Percentiles rank a stretch among this genome's conserved stretches.
Conservation (phyloP, 2,888 invertebrate species). For the Punctoribates punctum region DNA sequence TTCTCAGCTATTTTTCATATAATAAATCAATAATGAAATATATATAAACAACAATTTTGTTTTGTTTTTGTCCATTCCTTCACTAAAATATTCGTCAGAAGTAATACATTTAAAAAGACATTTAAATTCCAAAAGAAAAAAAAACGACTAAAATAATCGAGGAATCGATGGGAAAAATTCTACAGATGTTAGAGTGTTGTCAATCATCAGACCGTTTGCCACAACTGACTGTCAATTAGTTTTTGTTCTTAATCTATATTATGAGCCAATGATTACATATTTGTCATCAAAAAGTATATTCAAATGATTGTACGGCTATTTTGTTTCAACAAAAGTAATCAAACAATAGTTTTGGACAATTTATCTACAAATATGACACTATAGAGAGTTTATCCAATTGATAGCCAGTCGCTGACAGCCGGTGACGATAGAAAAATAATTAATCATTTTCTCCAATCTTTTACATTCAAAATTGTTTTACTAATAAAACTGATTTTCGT, state of each 20-base stretch:
- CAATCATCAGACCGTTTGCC: slow-evolving; percentile 14
- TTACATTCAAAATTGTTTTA: slow-evolving; percentile 23
- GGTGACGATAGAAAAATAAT: slow-evolving; percentile 29
- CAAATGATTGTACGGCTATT: slow-evolving; percentile 29
- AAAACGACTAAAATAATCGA: neutral
- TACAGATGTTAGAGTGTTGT: slow-evolving; percentile 15
- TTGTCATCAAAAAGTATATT: neutral
- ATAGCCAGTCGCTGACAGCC: slow-evolving; percentile 13
- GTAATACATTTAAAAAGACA: slow-evolving; percentile 25
- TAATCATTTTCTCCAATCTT: neutral
- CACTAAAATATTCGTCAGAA: slow-evolving; percentile 11
- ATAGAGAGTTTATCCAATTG: neutral
- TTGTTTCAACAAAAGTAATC: neutral
- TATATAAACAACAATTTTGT: slow-evolving; percentile 31
- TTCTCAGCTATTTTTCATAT: neutral
- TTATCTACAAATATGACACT: neutral
- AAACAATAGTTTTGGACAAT: neutral
- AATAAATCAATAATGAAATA: slow-evolving; percentile 19
- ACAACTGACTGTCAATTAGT: slow-evolving; percentile 19
- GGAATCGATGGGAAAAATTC: neutral
- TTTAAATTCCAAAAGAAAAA: neutral
- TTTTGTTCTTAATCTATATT: neutral
- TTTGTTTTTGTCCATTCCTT: neutral
- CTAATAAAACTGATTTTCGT: slow-evolving; percentile 2
- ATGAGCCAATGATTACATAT: slow-evolving; percentile 14